These are phyloP conservation scores for Drosophila sturtevanti DNA, from an alignment of 1,140 invertebrate species.

Conservation along the genomic window DNA sequence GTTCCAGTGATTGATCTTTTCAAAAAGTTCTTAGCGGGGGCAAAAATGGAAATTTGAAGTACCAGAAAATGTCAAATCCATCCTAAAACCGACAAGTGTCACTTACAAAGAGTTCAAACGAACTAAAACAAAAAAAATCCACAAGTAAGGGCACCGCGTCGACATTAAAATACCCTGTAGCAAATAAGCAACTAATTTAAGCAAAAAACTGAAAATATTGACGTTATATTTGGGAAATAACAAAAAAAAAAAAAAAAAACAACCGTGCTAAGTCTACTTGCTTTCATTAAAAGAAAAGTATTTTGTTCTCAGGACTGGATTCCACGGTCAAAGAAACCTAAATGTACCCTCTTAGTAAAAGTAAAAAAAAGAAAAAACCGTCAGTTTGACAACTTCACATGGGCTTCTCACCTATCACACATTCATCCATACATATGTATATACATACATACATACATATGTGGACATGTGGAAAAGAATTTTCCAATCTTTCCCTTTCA, in stretches of 20 bases:
- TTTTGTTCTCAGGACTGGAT: too few species aligned
- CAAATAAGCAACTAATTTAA: too few species aligned
- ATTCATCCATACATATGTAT: neutral
- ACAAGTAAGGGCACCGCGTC: neutral
- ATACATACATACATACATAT: neutral
- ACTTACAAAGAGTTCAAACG: conserved; percentile 66
- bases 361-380: conserved; percentile 28
- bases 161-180: neutral
- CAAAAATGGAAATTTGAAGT: conserved; percentile 35
- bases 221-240: too few species aligned
- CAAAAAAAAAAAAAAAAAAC: too few species aligned
- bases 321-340: too few species aligned
- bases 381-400: conserved; percentile 45
- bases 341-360: neutral
- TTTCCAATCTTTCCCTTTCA: conserved; percentile 14
- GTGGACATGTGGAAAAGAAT: conserved; percentile 29
- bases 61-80: conserved; percentile 36
- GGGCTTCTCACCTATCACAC: conserved; percentile 34
- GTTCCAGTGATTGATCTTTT: conserved; percentile 46
- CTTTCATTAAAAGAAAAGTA: too few species aligned
- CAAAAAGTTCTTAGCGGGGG: conserved; percentile 42
- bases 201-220: too few species aligned
- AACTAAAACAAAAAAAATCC: conserved; percentile 18
- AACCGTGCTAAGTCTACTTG: too few species aligned
- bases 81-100: conserved; percentile 56